A percentile compares a stretch with the other conserved stretches of the same genome.
Evolutionary conservation across 1,140 invertebrate genomes (phyloP).

Genomic region (Drosophila erecta): DNA sequence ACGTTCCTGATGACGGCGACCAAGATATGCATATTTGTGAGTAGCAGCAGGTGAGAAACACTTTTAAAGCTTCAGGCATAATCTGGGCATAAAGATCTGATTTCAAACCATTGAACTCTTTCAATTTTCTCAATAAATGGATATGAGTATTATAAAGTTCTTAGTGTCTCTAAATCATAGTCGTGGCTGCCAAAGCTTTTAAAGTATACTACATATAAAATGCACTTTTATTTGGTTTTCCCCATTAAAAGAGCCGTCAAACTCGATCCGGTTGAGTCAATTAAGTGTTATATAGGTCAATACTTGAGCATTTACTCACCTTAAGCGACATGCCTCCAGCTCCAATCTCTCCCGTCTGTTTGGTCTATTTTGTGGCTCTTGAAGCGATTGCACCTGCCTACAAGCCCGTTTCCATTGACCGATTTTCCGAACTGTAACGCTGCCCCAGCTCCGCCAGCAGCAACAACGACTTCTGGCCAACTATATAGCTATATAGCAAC

Average conservation of each 20-base stretch:
- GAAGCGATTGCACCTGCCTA: slow-evolving; percentile 72
- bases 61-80: slow-evolving; percentile 65
- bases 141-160: neutral
- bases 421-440: slow-evolving; percentile 74
- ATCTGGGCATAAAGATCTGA: slow-evolving; percentile 24
- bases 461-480: slow-evolving; percentile 31
- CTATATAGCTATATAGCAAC: slow-evolving; percentile 28
- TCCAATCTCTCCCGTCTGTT: slow-evolving; percentile 7
- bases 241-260: slow-evolving; percentile 11
- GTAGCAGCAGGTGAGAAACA: slow-evolving; percentile 60
- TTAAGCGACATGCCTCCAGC: slow-evolving; percentile 69
- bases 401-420: slow-evolving; percentile 80
- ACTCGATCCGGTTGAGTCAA: slow-evolving; percentile 20
- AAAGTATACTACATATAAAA: too few relatives aligned
- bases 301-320: slow-evolving; percentile 62
- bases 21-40: slow-evolving; percentile 30
- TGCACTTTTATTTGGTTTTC: neutral
- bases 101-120: slow-evolving; percentile 30
- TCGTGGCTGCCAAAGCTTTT: neutral
- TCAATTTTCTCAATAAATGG: neutral
- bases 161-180: neutral
- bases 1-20: slow-evolving; percentile 30
- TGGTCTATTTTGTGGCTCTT: slow-evolving; percentile 23
- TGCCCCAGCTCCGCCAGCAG: slow-evolving; percentile 34
- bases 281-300: slow-evolving; percentile 53